A percentile compares a stretch with the other conserved stretches of the same genome.
These are phyloP conservation scores for Ectemnius cavifrons DNA, from an alignment of 2,888 invertebrate species.

Conservation along the genomic window DNA sequence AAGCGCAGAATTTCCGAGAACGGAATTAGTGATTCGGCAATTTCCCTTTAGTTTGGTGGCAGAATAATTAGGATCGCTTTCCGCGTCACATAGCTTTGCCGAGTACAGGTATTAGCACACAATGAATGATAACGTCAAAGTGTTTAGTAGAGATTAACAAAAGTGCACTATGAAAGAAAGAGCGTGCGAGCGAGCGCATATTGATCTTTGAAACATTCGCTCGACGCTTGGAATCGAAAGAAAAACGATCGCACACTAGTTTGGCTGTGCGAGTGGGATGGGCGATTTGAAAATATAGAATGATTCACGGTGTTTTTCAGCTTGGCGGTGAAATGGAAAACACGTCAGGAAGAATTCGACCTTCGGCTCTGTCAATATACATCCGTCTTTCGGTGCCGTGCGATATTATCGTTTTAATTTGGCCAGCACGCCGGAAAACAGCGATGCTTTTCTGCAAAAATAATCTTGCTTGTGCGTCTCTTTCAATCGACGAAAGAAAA, in stretches of 20 bases:
- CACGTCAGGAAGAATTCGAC: conserved; percentile 36
- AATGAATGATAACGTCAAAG: too few species aligned
- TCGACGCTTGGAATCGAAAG: not conserved
- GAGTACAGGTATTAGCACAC: too few species aligned
- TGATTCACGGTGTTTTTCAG: conserved; percentile 45
- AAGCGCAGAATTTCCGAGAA: not conserved
- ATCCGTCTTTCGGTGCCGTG: conserved; percentile 28
- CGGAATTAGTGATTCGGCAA: not conserved
- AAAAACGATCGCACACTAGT: not conserved
- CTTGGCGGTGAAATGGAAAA: conserved; percentile 32
- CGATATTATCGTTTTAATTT: conserved; percentile 45
- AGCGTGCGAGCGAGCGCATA: too few species aligned
- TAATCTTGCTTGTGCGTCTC: too few species aligned
- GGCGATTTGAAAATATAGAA: conserved; percentile 28
- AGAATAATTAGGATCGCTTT: not conserved
- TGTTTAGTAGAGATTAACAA: too few species aligned
- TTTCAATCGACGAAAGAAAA: too few species aligned
- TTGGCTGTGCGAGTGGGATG: not conserved
- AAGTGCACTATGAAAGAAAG: too few species aligned
- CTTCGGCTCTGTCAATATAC: conserved; percentile 48
- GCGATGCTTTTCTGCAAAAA: not conserved
- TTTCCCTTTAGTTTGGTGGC: conserved; percentile 12
- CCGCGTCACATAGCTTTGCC: too few species aligned
- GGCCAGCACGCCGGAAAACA: conserved; percentile 29
- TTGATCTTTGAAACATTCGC: not conserved